These are phyloP conservation scores for Eleutherodactylus coqui DNA, from an alignment of 2,797 vertebrate genomes.

Conservation along the genomic window DNA sequence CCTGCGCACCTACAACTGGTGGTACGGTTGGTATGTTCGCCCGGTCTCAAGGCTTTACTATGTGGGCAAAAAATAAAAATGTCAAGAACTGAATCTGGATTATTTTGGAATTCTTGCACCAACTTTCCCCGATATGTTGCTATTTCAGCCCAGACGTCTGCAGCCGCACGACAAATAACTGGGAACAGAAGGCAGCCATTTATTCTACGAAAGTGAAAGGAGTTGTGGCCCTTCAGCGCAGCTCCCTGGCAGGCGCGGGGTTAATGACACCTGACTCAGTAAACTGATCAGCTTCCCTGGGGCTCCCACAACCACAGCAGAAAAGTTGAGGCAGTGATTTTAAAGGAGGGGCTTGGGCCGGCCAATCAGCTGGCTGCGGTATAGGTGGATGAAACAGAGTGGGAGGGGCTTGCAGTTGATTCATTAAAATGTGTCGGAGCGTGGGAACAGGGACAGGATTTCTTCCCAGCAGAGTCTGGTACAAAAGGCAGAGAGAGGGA, in stretches of 20 bases:
- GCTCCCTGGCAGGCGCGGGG: slow-evolving; percentile 18
- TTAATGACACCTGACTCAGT: slow-evolving; percentile 53
- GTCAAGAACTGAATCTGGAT: no score
- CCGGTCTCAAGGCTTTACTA: no score
- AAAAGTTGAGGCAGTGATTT: background rate
- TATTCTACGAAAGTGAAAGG: background rate
- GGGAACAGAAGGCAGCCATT: no score
- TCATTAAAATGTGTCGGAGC: slow-evolving; percentile 98
- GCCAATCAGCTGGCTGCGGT: slow-evolving; percentile 22
- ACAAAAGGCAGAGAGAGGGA: slow-evolving; percentile 75
- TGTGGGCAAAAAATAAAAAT: no score
- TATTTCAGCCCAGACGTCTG: no score
- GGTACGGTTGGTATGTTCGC: no score
- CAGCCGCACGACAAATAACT: no score
- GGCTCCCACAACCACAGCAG: slow-evolving; percentile 36
- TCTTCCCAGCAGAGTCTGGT: slow-evolving; percentile 89
- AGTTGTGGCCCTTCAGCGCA: background rate
- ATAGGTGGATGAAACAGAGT: slow-evolving; percentile 62
- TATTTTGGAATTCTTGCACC: no score
- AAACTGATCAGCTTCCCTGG: slow-evolving; percentile 34
- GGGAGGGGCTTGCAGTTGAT: slow-evolving; percentile 87
- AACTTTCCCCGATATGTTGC: no score
- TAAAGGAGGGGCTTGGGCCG: background rate
- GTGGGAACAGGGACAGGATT: slow-evolving; percentile 98
- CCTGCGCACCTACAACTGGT: no score